These are phyloP conservation scores for Ceratotherium simum DNA, from an alignment of 2,113 vertebrate genomes.

Conservation along the genomic window DNA sequence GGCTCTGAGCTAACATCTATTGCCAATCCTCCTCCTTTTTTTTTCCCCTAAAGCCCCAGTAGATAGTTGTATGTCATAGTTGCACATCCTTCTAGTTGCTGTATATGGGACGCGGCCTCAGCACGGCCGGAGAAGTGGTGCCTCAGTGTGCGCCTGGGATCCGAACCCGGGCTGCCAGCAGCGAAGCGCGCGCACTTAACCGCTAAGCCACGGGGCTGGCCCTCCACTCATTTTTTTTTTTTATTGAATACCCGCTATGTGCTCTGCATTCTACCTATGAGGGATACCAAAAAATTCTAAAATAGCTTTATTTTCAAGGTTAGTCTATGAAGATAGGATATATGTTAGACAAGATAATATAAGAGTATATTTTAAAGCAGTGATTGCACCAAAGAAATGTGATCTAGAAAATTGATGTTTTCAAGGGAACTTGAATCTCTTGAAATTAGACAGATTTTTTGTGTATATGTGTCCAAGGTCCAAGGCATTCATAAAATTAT, in stretches of 20 bases:
- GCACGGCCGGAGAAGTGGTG: no score
- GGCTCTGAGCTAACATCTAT: no score
- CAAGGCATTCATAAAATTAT: neutral
- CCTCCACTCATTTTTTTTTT: no score
- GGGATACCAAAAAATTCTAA: neutral
- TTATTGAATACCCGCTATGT: neutral
- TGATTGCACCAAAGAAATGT: neutral
- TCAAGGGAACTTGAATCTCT: neutral
- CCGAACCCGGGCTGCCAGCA: no score
- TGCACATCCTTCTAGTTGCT: no score
- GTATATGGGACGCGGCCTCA: no score
- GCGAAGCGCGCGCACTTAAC: no score
- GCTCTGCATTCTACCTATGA: neutral
- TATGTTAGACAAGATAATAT: neutral
- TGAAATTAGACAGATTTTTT: neutral
- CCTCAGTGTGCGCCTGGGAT: no score
- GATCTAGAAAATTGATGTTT: constrained; percentile 1
- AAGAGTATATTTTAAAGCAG: constrained; percentile 15
- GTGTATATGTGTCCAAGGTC: neutral
- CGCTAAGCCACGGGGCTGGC: no score
- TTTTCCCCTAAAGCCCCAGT: no score
- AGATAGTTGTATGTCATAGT: no score
- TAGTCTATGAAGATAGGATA: neutral
- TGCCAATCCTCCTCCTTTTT: no score
- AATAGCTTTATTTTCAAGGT: neutral